Conservation (phyloP, 2,888 invertebrate species). For the Hemaris fuciformis region DNA sequence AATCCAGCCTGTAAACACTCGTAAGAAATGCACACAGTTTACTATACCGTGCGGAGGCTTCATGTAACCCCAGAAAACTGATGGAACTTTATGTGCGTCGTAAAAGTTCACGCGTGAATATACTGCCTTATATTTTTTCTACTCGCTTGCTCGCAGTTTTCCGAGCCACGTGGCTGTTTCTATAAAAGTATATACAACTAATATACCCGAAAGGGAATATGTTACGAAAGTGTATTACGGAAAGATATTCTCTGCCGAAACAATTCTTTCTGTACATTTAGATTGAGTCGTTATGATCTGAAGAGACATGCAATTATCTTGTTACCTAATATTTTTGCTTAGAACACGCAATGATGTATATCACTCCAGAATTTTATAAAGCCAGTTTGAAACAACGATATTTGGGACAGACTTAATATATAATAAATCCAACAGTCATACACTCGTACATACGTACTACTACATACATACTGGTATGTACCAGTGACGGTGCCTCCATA, state of each 20-base stretch:
- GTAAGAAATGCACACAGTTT: neutral
- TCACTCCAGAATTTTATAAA: too few species aligned
- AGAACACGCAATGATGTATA: too few species aligned
- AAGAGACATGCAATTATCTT: too few species aligned
- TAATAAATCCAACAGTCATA: too few species aligned
- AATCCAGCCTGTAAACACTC: neutral
- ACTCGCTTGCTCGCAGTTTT: neutral
- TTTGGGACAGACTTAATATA: too few species aligned
- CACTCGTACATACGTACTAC: too few species aligned
- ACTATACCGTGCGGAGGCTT: neutral
- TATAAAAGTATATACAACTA: neutral
- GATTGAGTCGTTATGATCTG: neutral
- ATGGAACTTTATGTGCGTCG: conserved; percentile 34
- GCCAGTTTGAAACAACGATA: too few species aligned
- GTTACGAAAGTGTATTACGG: neutral
- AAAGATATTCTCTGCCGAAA: neutral
- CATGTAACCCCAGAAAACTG: conserved; percentile 25
- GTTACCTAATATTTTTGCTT: neutral
- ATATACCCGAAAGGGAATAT: neutral
- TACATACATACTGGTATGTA: too few species aligned
- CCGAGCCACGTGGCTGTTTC: neutral
- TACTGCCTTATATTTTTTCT: conserved; percentile 31
- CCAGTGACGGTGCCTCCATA: too few species aligned
- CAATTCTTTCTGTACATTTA: neutral
- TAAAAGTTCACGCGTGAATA: conserved; percentile 31